These are phyloP conservation scores for Limnephilus lunatus DNA, from an alignment of 2,888 invertebrate species.

Conservation along the genomic window DNA sequence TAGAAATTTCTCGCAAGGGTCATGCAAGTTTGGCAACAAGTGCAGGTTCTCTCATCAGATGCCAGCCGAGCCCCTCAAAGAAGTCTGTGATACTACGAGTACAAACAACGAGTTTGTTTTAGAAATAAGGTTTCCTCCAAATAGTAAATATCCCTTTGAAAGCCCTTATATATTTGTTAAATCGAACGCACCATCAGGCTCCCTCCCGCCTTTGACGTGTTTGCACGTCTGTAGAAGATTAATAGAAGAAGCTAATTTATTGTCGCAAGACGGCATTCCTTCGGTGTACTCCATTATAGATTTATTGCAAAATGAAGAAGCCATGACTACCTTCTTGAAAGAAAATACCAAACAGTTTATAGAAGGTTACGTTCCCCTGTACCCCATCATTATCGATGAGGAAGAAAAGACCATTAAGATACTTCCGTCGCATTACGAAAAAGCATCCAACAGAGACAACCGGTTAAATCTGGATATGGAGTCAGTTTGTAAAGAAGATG, in stretches of 20 bases:
- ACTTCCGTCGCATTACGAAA: slow-evolving; percentile 82
- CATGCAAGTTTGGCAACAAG: slow-evolving; percentile 85
- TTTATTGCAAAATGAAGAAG: slow-evolving; percentile 83
- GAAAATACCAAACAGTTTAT: slow-evolving; percentile 77
- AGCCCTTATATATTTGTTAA: slow-evolving; percentile 84
- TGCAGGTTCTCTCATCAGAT: slow-evolving; percentile 86
- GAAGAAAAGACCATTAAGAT: slow-evolving; percentile 67
- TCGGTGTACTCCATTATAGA: slow-evolving; percentile 85
- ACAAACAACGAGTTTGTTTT: slow-evolving; percentile 78
- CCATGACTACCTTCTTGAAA: slow-evolving; percentile 79
- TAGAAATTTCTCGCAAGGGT: slow-evolving; percentile 81
- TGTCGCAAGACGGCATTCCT: slow-evolving; percentile 84
- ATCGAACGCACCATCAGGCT: slow-evolving; percentile 77
- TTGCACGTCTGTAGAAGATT: slow-evolving; percentile 82
- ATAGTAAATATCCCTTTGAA: slow-evolving; percentile 85
- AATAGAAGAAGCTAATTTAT: slow-evolving; percentile 81
- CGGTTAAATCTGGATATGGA: slow-evolving; percentile 76
- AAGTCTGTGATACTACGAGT: slow-evolving; percentile 69
- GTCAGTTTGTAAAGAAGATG: slow-evolving; percentile 80
- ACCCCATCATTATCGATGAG: slow-evolving; percentile 78
- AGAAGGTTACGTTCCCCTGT: slow-evolving; percentile 77
- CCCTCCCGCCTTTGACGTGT: slow-evolving; percentile 81
- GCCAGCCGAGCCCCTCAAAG: slow-evolving; percentile 70
- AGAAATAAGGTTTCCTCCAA: slow-evolving; percentile 85
- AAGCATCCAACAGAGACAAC: slow-evolving; percentile 78